Evolutionary conservation across 2,113 vertebrate genomes (phyloP), one percentile per base, ranked within the genome.

Genomic region (Zingel zingel): DNA sequence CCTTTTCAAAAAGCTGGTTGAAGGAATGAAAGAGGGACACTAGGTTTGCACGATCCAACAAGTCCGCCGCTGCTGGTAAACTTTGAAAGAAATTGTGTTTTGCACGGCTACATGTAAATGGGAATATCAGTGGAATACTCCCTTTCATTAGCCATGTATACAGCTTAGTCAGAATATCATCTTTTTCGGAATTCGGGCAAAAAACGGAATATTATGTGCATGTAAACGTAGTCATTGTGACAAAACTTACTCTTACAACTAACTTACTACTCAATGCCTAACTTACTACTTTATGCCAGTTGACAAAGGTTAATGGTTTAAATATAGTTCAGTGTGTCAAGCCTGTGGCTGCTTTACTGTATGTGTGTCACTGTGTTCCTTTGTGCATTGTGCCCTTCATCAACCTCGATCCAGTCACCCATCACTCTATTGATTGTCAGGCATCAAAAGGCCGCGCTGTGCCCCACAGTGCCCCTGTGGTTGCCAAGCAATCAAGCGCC

Each of bases 321-420:
- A 75, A 84, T 88, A 25, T 81, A 75, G 89, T 84, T 83, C 65
- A 86, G 63, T 88, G 79, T 88, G 89, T 71, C 48, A 36, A 58
- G 69, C 75, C 61, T 15, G 50, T 74, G 59, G 39, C 53, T 73
- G 11, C 73, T 56, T 47, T 64, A 14, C 64, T 79, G 58, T 39
- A 81, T 90, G 77, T 92, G 83, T 91, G 90, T 86, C 87, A 89
- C 43, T 82, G 74, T 65, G 78, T 89, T 66, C 80, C 79, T 82
- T 85, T 88, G 89, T 87, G 71, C 82, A 73, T 82, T 83, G 86
- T 88, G 69, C 58, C 79, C 65, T 83, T 81, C 78, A 50, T 81
- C 83, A 50, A 11, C 59, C 67, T 80, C 81, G 69, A 59, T 51
- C 85, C 61, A 50, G 70, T 62, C 71, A 70, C 53, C 71, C 86